A percentile compares a stretch with the other conserved stretches of the same genome.
Evolutionary conservation across 2,797 vertebrate genomes (phyloP).

Genomic region (Xyrichtys novacula): DNA sequence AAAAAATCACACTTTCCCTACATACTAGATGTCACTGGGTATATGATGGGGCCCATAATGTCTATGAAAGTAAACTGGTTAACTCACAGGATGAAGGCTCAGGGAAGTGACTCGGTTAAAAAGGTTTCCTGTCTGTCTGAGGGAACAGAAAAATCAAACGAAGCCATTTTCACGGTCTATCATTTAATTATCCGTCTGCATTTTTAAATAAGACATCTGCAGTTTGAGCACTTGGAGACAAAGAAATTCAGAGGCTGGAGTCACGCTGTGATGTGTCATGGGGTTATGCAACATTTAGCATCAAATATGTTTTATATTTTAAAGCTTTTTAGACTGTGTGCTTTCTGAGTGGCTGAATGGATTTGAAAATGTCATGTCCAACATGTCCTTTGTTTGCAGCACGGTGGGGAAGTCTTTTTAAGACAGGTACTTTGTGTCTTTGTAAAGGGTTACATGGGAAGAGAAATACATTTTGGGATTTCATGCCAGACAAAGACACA

Average conservation of each 20-base stretch:
- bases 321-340: slow-evolving; percentile 5
- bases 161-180: too few relatives aligned
- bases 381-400: neutral
- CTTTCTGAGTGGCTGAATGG: slow-evolving; percentile 3
- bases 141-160: neutral
- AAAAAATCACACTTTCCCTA: too few relatives aligned
- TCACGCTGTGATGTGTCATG: slow-evolving; percentile 7
- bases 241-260: slow-evolving; percentile 7
- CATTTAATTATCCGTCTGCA: slow-evolving; percentile 18
- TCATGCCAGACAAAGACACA: neutral
- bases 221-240: slow-evolving; percentile 3
- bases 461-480: slow-evolving; percentile 24
- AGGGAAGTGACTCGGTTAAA: neutral
- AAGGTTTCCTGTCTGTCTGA: neutral
- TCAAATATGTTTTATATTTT: slow-evolving; percentile 20
- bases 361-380: slow-evolving; percentile 29
- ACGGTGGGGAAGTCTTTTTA: slow-evolving; percentile 18
- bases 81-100: neutral
- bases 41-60: too few relatives aligned
- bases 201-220: slow-evolving; percentile 26
- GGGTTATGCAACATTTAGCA: slow-evolving; percentile 11
- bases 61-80: too few relatives aligned
- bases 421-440: slow-evolving; percentile 12
- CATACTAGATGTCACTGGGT: too few relatives aligned
- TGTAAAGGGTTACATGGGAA: slow-evolving; percentile 5